phyloP scores from a whole-genome alignment of 2,797 vertebrate species.

The Dryobates pubescens region DNA sequence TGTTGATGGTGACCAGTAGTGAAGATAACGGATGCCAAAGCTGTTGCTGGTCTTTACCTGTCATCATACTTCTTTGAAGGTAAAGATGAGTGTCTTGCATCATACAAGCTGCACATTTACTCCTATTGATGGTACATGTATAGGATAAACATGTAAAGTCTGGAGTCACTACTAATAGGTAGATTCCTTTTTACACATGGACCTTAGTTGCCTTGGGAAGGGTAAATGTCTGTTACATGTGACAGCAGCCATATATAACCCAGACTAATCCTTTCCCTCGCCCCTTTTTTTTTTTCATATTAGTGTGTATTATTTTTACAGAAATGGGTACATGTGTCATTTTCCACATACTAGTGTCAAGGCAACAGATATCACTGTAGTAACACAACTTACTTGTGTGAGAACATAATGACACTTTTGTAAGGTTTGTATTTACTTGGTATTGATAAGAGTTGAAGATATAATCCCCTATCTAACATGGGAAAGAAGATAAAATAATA shows the following conservation, averaged over 20 bases:
- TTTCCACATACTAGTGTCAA: neutral
- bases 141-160: neutral
- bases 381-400: neutral
- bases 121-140: neutral
- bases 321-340: rapidly evolving
- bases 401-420: neutral
- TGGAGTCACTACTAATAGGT: neutral
- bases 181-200: neutral
- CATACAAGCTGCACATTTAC: neutral
- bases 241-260: rapidly evolving
- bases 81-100: neutral
- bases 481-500: neutral
- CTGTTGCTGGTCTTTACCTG: constrained; percentile 1
- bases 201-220: neutral
- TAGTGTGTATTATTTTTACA: neutral
- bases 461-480: neutral
- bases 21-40: neutral
- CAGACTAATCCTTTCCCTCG: neutral
- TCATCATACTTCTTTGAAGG: neutral
- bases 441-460: neutral
- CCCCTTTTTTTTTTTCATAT: neutral
- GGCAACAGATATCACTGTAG: neutral
- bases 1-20: constrained; percentile 16
- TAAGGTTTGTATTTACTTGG: neutral
- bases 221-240: neutral